Percentiles rank a stretch among this genome's conserved stretches.
phyloP scores from a whole-genome alignment of 2,113 vertebrate genomes.

The Ageneiosus marmoratus region DNA sequence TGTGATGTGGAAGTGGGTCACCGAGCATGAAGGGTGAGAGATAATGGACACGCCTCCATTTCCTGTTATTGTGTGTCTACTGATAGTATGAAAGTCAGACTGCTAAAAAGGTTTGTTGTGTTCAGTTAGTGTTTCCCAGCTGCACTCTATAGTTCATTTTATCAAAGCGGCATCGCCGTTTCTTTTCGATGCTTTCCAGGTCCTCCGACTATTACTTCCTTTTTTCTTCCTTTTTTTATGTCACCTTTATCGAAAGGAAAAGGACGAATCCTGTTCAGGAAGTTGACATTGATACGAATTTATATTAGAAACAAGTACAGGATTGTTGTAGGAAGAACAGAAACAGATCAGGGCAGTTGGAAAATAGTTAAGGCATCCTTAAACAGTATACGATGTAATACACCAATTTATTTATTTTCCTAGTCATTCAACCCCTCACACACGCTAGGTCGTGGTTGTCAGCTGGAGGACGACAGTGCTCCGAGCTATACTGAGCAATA shows the following conservation, averaged over 20 bases:
- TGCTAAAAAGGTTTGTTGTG: not conserved
- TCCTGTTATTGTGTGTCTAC: conserved; percentile 46
- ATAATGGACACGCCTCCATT: conserved; percentile 12
- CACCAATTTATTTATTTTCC: not conserved
- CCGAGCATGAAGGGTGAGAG: not conserved
- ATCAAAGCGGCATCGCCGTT: not conserved
- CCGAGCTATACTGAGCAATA: not conserved
- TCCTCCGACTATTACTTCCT: not conserved
- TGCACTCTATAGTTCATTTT: not conserved
- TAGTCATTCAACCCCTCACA: not conserved
- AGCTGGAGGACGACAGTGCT: not conserved
- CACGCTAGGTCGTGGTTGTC: not conserved
- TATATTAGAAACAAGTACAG: not conserved
- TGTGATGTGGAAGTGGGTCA: conserved; percentile 24
- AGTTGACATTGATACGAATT: not conserved
- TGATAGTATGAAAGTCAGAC: not conserved
- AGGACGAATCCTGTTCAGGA: not conserved
- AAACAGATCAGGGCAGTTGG: too few relatives aligned
- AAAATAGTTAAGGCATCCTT: not conserved
- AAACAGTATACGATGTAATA: not conserved
- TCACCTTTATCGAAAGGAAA: not conserved
- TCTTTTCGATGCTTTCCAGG: not conserved
- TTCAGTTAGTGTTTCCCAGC: not conserved
- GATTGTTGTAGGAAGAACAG: not conserved
- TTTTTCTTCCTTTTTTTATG: not conserved